phyloP scores from a whole-genome alignment of 2,888 invertebrate genomes.

The Drosophila phalerata region DNA sequence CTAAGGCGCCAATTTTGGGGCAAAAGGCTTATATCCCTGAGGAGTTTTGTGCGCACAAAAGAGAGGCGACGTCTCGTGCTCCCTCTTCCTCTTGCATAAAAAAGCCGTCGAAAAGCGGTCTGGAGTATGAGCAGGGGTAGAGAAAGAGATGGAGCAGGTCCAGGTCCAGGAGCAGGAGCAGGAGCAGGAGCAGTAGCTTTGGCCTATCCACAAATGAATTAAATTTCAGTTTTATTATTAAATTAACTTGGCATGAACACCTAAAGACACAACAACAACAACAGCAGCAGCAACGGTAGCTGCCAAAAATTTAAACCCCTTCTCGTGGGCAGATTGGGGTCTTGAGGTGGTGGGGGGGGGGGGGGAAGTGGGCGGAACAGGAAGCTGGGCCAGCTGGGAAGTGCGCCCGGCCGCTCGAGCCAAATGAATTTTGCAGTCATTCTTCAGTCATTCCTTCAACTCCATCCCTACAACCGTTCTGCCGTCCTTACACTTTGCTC shows the following conservation, averaged over 20 bases:
- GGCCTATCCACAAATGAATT: constrained; percentile 84
- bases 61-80: constrained; percentile 15
- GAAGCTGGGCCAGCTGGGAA: constrained; percentile 56
- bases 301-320: constrained; percentile 53
- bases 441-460: constrained; percentile 30
- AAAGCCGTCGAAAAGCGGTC: constrained; percentile 33
- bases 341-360: not conserved
- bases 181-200: constrained; percentile 36
- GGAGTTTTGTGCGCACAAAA: constrained; percentile 57
- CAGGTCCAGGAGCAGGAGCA: not conserved
- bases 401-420: constrained; percentile 56
- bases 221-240: constrained; percentile 84
- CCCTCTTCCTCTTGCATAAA: not conserved
- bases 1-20: constrained; percentile 56
- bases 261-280: constrained; percentile 77
- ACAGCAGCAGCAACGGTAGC: constrained; percentile 58
- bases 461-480: not conserved
- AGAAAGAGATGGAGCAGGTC: too few species aligned
- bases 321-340: not conserved
- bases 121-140: not conserved
- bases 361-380: constrained; percentile 15
- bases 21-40: constrained; percentile 68
- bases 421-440: constrained; percentile 57
- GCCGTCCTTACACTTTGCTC: not conserved
- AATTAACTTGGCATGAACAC: constrained; percentile 84